Evolutionary conservation across 2,113 vertebrate species (phyloP).

Genomic region (Cathartes aura): DNA sequence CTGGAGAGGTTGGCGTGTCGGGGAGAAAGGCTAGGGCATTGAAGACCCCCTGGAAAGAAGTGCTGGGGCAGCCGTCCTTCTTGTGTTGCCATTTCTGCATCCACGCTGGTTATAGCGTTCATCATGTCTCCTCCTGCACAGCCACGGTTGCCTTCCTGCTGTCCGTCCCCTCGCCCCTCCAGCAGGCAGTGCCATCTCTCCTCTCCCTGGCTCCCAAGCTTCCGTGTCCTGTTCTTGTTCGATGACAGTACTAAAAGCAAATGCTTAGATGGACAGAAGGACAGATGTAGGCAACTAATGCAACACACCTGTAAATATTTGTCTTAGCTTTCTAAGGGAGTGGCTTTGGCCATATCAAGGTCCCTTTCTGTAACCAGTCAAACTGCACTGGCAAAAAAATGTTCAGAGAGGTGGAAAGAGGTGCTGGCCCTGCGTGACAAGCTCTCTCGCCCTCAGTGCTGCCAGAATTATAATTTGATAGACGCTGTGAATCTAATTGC

Average conservation of each 20-base stretch:
- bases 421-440: background rate
- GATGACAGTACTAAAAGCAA: background rate
- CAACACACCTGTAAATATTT: background rate
- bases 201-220: background rate
- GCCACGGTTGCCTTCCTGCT: fast-evolving
- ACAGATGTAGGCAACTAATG: background rate
- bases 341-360: background rate
- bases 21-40: background rate
- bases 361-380: background rate
- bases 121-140: background rate
- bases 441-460: background rate
- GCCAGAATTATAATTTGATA: background rate
- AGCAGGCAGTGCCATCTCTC: background rate
- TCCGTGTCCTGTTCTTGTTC: fast-evolving
- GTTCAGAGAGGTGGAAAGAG: background rate
- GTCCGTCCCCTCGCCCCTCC: background rate
- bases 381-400: background rate
- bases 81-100: background rate
- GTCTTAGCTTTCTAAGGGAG: background rate
- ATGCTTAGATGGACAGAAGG: background rate
- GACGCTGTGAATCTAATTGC: background rate
- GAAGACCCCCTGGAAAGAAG: background rate
- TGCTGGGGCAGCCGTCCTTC: background rate
- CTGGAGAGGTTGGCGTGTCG: background rate
- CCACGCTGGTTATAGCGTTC: fast-evolving